Evolutionary conservation across 2,888 invertebrate genomes (phyloP).

Genomic region (Drosophila niveifrons): DNA sequence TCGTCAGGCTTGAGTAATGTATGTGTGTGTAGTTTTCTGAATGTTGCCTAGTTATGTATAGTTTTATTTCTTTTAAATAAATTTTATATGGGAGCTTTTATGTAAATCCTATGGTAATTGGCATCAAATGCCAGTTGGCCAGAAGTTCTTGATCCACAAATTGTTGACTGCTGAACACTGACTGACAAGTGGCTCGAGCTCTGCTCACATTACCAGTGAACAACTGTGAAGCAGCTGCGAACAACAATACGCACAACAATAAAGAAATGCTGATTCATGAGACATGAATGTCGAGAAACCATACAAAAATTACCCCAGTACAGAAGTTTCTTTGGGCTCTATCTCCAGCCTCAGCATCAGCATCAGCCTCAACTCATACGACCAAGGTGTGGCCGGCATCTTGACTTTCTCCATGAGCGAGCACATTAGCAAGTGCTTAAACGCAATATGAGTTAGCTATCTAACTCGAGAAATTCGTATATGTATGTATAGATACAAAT

Average conservation of each 20-base stretch:
- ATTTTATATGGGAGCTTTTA: conserved; percentile 75
- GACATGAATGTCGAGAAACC: conserved; percentile 47
- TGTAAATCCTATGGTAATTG: conserved; percentile 80
- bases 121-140: conserved; percentile 21
- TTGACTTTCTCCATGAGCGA: conserved; percentile 48
- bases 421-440: conserved; percentile 38
- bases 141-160: conserved; percentile 17
- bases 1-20: conserved; percentile 35
- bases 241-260: conserved; percentile 43
- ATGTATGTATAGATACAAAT: conserved; percentile 12
- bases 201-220: conserved; percentile 22
- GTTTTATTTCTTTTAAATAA: conserved; percentile 78
- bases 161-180: conserved; percentile 20
- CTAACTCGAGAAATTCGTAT: conserved; percentile 14
- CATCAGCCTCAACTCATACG: not conserved
- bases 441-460: conserved; percentile 8
- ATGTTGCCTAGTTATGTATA: conserved; percentile 47
- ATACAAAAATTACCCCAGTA: conserved; percentile 58
- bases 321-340: conserved; percentile 49
- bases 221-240: conserved; percentile 37
- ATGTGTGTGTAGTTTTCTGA: conserved; percentile 53
- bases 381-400: conserved; percentile 50
- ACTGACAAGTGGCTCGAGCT: conserved; percentile 41
- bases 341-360: not conserved
- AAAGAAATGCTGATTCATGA: conserved; percentile 61